Evolutionary conservation across 2,888 invertebrate genomes (phyloP).

Genomic region (Aphrophora alni): DNA sequence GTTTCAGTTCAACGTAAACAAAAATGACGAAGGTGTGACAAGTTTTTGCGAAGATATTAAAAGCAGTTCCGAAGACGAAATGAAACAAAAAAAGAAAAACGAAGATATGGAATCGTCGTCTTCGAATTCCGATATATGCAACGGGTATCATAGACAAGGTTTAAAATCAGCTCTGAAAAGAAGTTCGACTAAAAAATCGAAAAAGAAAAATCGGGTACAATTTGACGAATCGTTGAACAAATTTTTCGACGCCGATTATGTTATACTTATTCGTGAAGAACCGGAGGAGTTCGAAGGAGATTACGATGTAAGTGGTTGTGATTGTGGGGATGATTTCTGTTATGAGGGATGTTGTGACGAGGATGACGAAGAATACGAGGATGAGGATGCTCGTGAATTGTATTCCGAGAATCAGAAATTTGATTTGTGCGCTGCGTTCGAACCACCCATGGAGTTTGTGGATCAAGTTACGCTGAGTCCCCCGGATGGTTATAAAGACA

Average conservation of each 20-base stretch:
- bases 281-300: constrained; percentile 82
- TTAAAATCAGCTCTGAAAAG: constrained; percentile 51
- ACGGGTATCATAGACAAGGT: constrained; percentile 32
- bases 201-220: constrained; percentile 77
- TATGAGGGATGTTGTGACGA: constrained; percentile 62
- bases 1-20: constrained; percentile 26
- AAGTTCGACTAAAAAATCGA: constrained; percentile 58
- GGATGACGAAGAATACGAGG: constrained; percentile 54
- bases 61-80: constrained; percentile 25
- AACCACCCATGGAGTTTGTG: constrained; percentile 73
- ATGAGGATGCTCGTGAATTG: constrained; percentile 45
- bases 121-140: constrained; percentile 36
- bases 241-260: constrained; percentile 92
- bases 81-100: constrained; percentile 41
- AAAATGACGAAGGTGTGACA: constrained; percentile 17
- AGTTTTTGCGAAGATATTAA: constrained; percentile 21
- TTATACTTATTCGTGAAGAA: constrained; percentile 87
- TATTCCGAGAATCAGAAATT: constrained; percentile 29
- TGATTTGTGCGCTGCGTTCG: constrained; percentile 59
- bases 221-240: constrained; percentile 90
- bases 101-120: constrained; percentile 44
- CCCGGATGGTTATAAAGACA: constrained; percentile 90
- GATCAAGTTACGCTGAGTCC: constrained; percentile 88
- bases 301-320: constrained; percentile 68
- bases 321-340: constrained; percentile 73